A percentile compares a stretch with the other conserved stretches of the same genome.
Conservation (phyloP, 2,113 vertebrate species). For the Felis chaus region DNA sequence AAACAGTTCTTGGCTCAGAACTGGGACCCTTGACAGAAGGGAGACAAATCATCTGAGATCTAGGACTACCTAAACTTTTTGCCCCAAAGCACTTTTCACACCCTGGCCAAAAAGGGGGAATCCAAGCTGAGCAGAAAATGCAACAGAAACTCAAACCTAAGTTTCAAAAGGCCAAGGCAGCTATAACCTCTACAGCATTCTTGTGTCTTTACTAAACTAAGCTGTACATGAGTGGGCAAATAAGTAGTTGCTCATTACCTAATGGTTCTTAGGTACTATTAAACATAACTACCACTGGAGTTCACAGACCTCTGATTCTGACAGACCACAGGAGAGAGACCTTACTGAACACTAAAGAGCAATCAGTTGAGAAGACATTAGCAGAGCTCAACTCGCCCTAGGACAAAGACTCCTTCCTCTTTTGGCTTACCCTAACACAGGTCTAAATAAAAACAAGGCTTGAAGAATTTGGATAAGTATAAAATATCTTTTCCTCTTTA, state of each 20-base stretch:
- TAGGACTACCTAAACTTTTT: not conserved
- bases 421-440: not conserved
- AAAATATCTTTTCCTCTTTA: slow-evolving; percentile 14
- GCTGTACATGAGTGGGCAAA: not conserved
- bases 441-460: slow-evolving; percentile 9
- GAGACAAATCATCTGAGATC: not conserved
- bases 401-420: not conserved
- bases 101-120: not conserved
- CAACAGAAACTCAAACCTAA: not conserved
- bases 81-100: not conserved
- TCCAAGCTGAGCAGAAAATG: not conserved
- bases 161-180: not conserved
- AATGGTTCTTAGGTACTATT: not conserved
- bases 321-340: not conserved
- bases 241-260: too few relatives aligned
- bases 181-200: not conserved
- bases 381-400: not conserved
- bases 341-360: not conserved
- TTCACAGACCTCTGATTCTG: not conserved
- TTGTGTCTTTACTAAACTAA: slow-evolving; percentile 18
- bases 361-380: not conserved
- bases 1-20: not conserved
- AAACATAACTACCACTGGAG: not conserved
- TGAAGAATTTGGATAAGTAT: not conserved
- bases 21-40: not conserved